Evolutionary conservation across 1,140 invertebrate genomes (phyloP).

Genomic region (Drosophila elegans): DNA sequence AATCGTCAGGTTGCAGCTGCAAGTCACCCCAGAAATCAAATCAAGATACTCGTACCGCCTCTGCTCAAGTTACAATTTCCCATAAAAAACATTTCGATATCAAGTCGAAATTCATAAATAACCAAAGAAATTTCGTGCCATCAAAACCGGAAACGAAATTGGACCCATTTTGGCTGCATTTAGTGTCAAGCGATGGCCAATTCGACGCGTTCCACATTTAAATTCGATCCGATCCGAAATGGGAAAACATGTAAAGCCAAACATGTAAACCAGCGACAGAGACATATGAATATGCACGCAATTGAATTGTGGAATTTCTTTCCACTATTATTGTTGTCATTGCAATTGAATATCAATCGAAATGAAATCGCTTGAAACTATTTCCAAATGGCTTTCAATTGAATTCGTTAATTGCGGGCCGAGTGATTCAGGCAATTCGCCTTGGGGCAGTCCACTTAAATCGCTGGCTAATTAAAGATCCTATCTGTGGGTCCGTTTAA

Average conservation of each 20-base stretch:
- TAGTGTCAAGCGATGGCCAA: slow-evolving; percentile 66
- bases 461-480: slow-evolving; percentile 39
- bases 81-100: slow-evolving; percentile 6
- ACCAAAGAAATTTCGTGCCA: slow-evolving; percentile 46
- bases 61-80: slow-evolving; percentile 19
- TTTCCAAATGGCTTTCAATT: slow-evolving; percentile 41
- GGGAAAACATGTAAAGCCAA: slow-evolving; percentile 56
- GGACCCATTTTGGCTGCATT: slow-evolving; percentile 66
- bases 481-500: slow-evolving; percentile 16
- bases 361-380: slow-evolving; percentile 56
- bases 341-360: slow-evolving; percentile 75
- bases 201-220: slow-evolving; percentile 72
- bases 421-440: slow-evolving; percentile 12
- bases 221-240: slow-evolving; percentile 31
- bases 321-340: slow-evolving; percentile 31
- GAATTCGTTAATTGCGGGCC: slow-evolving; percentile 24
- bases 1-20: slow-evolving; percentile 41
- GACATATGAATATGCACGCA: slow-evolving; percentile 67
- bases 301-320: slow-evolving; percentile 62
- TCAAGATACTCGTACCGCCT: slow-evolving; percentile 26
- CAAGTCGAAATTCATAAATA: slow-evolving; percentile 41
- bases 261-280: slow-evolving; percentile 6
- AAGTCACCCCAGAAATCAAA: slow-evolving; percentile 21
- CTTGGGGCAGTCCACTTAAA: slow-evolving; percentile 10
- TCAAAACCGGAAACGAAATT: slow-evolving; percentile 70